Evolutionary conservation across 2,888 invertebrate species (phyloP).

Genomic region (Choreutis nemorana): DNA sequence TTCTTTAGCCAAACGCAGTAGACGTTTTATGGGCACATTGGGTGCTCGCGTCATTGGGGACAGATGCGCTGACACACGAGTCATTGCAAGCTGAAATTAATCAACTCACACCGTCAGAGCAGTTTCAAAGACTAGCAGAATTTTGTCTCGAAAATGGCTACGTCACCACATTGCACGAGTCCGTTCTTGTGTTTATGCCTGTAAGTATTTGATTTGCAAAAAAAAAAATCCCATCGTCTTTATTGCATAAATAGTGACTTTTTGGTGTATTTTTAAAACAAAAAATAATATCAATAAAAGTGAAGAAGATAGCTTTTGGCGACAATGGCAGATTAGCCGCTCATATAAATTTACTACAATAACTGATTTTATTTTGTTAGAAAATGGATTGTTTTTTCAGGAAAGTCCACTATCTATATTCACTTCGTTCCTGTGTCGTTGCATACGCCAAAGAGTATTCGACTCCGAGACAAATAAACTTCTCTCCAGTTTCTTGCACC

Average conservation of each 20-base stretch:
- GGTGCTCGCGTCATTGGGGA: constrained; percentile 47
- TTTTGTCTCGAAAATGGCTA: constrained; percentile 63
- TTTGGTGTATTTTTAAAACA: no score
- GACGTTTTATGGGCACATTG: constrained; percentile 69
- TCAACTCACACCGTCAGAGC: constrained; percentile 28
- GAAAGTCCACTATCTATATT: constrained; percentile 69
- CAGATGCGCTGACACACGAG: constrained; percentile 21
- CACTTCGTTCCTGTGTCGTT: constrained; percentile 66
- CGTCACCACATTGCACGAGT: constrained; percentile 68
- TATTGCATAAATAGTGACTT: no score
- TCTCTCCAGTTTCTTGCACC: constrained; percentile 36
- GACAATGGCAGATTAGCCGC: no score
- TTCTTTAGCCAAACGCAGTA: constrained; percentile 67
- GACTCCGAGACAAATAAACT: constrained; percentile 41
- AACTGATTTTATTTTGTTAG: no score
- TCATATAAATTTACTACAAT: no score
- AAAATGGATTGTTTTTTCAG: constrained; percentile 30
- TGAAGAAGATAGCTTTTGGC: no score
- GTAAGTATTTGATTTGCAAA: constrained; percentile 35
- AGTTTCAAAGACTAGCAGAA: constrained; percentile 56
- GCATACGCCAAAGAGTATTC: constrained; percentile 51
- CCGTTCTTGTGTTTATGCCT: constrained; percentile 75
- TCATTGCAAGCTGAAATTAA: constrained; percentile 26
- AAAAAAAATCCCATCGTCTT: no score
- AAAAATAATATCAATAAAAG: no score